phyloP scores from a whole-genome alignment of 2,888 invertebrate genomes.

The Papilio elwesi region DNA sequence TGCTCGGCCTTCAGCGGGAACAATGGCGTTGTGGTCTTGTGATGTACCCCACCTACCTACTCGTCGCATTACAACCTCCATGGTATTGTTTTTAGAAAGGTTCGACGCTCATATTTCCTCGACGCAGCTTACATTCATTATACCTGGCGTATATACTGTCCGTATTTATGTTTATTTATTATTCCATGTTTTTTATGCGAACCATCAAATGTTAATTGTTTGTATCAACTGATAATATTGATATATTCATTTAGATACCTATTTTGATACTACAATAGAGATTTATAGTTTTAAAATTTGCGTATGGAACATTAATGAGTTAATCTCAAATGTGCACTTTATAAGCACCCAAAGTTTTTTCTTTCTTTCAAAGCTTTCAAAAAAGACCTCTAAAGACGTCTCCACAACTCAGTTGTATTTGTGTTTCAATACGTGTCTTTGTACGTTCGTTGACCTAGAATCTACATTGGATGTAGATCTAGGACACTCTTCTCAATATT shows the following conservation, averaged over 20 bases:
- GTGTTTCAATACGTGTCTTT: not conserved
- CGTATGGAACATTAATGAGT: not conserved
- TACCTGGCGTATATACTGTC: slow-evolving; percentile 5
- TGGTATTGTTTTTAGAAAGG: slow-evolving; percentile 80
- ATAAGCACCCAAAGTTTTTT: no score
- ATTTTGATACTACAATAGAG: no score
- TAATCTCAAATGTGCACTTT: no score
- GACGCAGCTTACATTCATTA: slow-evolving; percentile 65
- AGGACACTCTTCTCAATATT: not conserved
- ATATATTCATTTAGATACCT: no score
- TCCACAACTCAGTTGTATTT: no score
- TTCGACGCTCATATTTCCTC: slow-evolving; percentile 74
- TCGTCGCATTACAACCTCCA: slow-evolving; percentile 77
- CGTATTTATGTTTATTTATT: not conserved
- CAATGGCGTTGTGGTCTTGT: slow-evolving; percentile 52
- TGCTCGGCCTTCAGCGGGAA: slow-evolving; percentile 61
- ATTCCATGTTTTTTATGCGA: not conserved
- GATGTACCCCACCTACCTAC: slow-evolving; percentile 38
- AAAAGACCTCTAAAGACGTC: not conserved
- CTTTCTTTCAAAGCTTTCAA: no score
- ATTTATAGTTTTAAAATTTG: slow-evolving; percentile 1
- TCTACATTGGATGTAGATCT: not conserved
- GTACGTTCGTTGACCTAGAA: slow-evolving; percentile 2
- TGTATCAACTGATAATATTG: no score
- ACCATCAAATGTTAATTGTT: no score